These are phyloP conservation scores for Rhynchotus rufescens DNA, from an alignment of 2,797 vertebrate genomes.

Conservation along the genomic window DNA sequence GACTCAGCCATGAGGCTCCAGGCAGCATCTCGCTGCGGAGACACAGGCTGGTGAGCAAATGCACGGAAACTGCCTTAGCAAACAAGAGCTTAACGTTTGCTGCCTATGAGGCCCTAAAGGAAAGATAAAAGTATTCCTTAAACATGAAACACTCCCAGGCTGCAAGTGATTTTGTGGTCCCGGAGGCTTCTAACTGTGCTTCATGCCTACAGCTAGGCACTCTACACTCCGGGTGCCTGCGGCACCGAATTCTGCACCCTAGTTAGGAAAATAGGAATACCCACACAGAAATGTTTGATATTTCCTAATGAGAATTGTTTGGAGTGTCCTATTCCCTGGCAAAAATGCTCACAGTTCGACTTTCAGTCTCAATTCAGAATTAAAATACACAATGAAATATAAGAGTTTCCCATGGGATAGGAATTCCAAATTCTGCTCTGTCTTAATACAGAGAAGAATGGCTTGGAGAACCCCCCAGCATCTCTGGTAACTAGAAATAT, in stretches of 20 bases:
- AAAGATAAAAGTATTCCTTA: background rate
- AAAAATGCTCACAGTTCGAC: background rate
- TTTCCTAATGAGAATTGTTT: background rate
- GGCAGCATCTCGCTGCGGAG: background rate
- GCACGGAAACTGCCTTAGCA: fast-evolving
- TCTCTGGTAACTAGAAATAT: background rate
- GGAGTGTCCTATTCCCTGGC: background rate
- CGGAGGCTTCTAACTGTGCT: background rate
- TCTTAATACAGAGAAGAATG: background rate
- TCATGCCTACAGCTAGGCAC: background rate
- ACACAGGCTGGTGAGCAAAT: background rate
- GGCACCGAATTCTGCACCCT: background rate
- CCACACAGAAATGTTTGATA: background rate
- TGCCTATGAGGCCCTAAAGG: background rate
- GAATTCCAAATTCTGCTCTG: background rate
- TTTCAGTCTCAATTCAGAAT: background rate
- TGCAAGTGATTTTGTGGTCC: background rate
- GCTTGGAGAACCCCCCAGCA: background rate
- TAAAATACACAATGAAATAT: background rate
- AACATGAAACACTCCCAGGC: background rate
- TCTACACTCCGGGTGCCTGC: background rate
- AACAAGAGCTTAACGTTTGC: background rate
- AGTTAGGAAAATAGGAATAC: background rate
- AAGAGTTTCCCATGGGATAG: background rate
- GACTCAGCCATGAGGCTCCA: background rate